These are phyloP conservation scores for Chloebia gouldiae DNA, from an alignment of 2,113 vertebrate species.

Conservation along the genomic window DNA sequence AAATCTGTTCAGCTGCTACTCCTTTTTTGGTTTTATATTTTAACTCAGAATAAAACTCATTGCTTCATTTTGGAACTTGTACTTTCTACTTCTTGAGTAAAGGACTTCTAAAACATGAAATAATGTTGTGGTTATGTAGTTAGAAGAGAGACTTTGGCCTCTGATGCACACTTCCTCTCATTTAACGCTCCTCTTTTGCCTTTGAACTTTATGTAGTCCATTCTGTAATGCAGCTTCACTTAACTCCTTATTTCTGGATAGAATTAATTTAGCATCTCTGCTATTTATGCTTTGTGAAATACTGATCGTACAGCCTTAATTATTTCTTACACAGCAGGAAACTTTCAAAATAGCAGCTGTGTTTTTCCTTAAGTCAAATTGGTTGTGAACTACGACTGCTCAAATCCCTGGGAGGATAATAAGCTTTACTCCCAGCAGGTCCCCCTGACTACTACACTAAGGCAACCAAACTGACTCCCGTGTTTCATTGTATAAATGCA, in stretches of 20 bases:
- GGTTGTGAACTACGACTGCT: conserved; percentile 11
- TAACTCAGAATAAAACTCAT: background rate
- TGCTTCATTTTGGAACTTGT: background rate
- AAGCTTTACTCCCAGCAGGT: conserved; percentile 27
- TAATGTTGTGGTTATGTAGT: background rate
- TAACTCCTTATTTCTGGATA: background rate
- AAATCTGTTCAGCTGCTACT: background rate
- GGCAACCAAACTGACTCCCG: background rate
- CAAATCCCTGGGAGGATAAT: conserved; percentile 33
- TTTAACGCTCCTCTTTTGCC: background rate
- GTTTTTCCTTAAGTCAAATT: conserved; percentile 55
- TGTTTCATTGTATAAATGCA: background rate
- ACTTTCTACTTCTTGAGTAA: background rate
- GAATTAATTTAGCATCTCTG: background rate
- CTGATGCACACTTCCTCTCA: background rate
- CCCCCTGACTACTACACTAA: background rate
- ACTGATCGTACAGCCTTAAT: conserved; percentile 26
- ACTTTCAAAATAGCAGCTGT: conserved; percentile 56
- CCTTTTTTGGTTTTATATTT: background rate
- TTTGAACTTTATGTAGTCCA: background rate
- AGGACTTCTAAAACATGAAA: background rate
- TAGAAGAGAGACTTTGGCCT: background rate
- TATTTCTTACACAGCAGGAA: conserved; percentile 65
- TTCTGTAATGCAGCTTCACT: background rate
- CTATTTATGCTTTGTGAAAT: background rate